A percentile compares a stretch with the other conserved stretches of the same genome.
Conservation (phyloP, 2,797 vertebrate species). For the Hemibagrus guttatus region DNA sequence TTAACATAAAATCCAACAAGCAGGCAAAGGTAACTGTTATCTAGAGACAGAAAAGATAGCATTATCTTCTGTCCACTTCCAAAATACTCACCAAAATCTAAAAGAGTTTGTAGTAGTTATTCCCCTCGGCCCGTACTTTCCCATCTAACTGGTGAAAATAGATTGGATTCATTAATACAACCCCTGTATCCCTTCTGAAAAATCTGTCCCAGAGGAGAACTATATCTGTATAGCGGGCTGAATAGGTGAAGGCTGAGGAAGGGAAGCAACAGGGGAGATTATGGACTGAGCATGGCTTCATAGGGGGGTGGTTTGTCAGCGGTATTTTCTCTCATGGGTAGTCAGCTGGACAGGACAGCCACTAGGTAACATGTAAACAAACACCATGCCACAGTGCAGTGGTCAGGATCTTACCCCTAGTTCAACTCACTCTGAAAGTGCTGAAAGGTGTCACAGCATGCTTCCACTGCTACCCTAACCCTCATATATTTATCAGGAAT, state of each 20-base stretch:
- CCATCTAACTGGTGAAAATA: constrained; percentile 15
- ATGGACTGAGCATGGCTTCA: constrained; percentile 10
- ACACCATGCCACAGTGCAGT: constrained; percentile 47
- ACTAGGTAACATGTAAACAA: constrained; percentile 72
- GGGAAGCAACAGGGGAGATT: constrained; percentile 18
- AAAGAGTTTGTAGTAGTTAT: constrained; percentile 17
- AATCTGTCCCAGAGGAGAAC: constrained; percentile 30
- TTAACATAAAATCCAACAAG: not conserved
- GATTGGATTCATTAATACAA: constrained; percentile 15
- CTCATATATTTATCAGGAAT: not conserved
- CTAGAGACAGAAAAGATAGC: not conserved
- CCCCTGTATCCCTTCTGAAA: constrained; percentile 31
- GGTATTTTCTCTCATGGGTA: constrained; percentile 48
- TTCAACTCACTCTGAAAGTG: constrained; percentile 12
- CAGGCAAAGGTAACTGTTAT: not conserved
- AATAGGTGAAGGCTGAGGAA: constrained; percentile 33
- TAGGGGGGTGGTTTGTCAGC: constrained; percentile 5
- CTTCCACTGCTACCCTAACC: not conserved
- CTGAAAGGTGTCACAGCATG: constrained; percentile 42
- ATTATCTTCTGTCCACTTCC: not conserved
- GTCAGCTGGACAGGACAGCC: constrained; percentile 60
- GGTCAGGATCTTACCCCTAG: constrained; percentile 30
- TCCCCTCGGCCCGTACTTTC: not conserved
- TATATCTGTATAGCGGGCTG: constrained; percentile 43
- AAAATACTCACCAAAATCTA: constrained; percentile 44